Percentiles rank a stretch among this genome's conserved stretches.
These are phyloP conservation scores for Peucedramus taeniatus DNA, from an alignment of 2,113 vertebrate species.

Conservation along the genomic window DNA sequence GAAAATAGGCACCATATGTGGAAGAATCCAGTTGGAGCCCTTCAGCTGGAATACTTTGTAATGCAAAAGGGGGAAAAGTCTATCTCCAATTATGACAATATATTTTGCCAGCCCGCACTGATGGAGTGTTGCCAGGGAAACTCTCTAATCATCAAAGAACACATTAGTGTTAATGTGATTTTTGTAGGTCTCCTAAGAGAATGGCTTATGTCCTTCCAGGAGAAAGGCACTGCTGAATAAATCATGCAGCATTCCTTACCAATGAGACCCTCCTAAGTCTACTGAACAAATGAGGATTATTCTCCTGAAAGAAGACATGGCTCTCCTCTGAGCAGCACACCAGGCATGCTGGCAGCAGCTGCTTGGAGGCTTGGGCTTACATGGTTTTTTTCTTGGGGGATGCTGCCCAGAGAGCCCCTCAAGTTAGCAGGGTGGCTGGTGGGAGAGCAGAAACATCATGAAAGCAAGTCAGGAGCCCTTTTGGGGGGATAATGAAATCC, in stretches of 20 bases:
- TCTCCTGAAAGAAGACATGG: neutral
- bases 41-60: neutral
- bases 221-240: slow-evolving; percentile 3
- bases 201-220: slow-evolving; percentile 7
- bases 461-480: neutral
- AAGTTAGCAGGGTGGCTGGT: neutral
- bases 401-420: neutral
- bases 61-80: neutral
- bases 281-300: neutral
- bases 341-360: neutral
- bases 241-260: neutral
- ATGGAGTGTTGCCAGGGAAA: slow-evolving; percentile 14
- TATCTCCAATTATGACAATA: neutral
- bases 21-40: neutral
- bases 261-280: neutral
- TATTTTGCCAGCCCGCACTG: neutral
- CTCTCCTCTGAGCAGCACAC: neutral
- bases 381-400: neutral
- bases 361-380: neutral
- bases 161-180: neutral
- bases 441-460: neutral
- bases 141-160: slow-evolving; percentile 35
- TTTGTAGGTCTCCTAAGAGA: neutral
- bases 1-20: neutral
- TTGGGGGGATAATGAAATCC: neutral